phyloP scores from a whole-genome alignment of 2,113 vertebrate species.

The Dipodomys spectabilis region DNA sequence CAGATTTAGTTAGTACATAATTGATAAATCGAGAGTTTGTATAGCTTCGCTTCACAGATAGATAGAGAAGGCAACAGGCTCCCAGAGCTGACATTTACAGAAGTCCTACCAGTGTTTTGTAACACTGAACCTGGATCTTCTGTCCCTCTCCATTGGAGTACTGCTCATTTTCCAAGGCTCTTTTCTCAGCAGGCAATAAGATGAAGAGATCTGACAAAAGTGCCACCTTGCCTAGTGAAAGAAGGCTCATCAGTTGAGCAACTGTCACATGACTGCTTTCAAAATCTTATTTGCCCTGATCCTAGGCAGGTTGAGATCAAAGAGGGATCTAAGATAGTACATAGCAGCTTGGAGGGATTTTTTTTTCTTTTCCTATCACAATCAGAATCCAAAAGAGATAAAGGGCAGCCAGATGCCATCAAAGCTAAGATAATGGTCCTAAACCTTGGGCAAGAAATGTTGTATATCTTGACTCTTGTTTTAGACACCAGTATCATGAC shows the following conservation, averaged over 20 bases:
- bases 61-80: slow-evolving; percentile 45
- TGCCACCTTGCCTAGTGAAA: not conserved
- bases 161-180: slow-evolving; percentile 27
- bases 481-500: not conserved
- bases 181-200: slow-evolving; percentile 14
- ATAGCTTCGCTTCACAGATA: slow-evolving; percentile 23
- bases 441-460: not conserved
- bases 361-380: not conserved
- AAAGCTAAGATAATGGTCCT: not conserved
- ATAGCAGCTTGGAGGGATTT: not conserved
- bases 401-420: slow-evolving; percentile 34
- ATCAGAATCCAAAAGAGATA: slow-evolving; percentile 33
- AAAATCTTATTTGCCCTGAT: not conserved
- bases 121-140: slow-evolving; percentile 8
- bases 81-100: slow-evolving; percentile 42
- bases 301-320: not conserved
- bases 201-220: not conserved
- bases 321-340: not conserved
- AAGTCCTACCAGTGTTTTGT: slow-evolving; percentile 22
- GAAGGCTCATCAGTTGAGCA: not conserved
- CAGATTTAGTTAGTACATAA: slow-evolving; percentile 76
- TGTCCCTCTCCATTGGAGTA: not conserved
- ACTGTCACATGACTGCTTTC: not conserved
- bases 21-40: slow-evolving; percentile 69
- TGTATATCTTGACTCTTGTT: not conserved